A percentile compares a stretch with the other conserved stretches of the same genome.
These are phyloP conservation scores for Trachymyrmex septentrionalis DNA, from an alignment of 1,140 invertebrate species.

Conservation along the genomic window DNA sequence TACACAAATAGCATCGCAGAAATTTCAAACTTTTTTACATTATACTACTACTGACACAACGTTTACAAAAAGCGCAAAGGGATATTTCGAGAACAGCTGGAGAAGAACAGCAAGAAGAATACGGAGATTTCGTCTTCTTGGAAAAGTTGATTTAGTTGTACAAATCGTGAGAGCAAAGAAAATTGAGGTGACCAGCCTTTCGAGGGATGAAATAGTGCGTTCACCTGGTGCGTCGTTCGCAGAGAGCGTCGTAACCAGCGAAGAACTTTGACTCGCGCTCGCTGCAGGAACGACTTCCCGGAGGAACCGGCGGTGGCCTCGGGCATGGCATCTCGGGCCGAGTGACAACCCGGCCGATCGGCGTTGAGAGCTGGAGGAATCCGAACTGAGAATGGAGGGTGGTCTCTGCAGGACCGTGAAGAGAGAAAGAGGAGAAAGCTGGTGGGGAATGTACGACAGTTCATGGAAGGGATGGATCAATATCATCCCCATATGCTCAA, in stretches of 20 bases:
- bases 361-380: slow-evolving; percentile 62
- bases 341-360: slow-evolving; percentile 75
- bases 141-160: background rate
- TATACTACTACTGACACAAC: background rate
- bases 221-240: slow-evolving; percentile 79
- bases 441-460: slow-evolving; percentile 56
- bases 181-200: background rate
- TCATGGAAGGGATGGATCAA: slow-evolving; percentile 77
- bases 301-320: slow-evolving; percentile 80
- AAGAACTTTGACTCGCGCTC: slow-evolving; percentile 81
- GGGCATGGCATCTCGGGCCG: slow-evolving; percentile 85
- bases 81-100: background rate
- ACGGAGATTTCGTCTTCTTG: background rate
- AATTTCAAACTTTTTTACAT: background rate
- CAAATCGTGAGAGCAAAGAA: background rate
- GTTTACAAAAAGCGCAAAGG: background rate
- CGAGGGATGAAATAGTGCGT: background rate
- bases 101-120: background rate
- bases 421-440: slow-evolving; percentile 44
- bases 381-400: slow-evolving; percentile 63
- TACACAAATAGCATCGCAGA: background rate
- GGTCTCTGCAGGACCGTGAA: slow-evolving; percentile 48
- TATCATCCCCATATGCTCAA: slow-evolving; percentile 77
- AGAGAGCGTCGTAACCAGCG: slow-evolving; percentile 81
- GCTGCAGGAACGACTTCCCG: slow-evolving; percentile 82